phyloP scores from a whole-genome alignment of 2,797 vertebrate genomes.

The Octomys mimax region DNA sequence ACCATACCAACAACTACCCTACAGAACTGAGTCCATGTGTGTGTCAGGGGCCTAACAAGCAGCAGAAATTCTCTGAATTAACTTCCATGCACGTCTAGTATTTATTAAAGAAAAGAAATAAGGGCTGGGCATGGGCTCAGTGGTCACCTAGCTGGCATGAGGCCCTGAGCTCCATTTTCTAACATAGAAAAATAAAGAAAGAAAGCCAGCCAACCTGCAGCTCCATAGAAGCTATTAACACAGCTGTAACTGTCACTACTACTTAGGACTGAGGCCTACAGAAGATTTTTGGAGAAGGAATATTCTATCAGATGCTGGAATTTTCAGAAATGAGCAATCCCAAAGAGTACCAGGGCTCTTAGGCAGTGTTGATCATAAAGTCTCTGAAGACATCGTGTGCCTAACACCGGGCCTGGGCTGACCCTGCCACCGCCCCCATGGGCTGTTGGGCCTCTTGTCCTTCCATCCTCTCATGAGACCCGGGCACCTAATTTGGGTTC shows the following conservation, averaged over 20 bases:
- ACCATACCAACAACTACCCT: background rate
- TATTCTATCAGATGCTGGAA: background rate
- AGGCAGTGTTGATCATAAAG: background rate
- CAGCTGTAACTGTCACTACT: background rate
- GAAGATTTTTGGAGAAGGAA: background rate
- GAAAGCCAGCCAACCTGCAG: background rate
- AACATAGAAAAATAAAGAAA: background rate
- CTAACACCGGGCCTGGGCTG: no score
- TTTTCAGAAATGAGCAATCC: background rate
- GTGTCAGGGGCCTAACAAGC: background rate
- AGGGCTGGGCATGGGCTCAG: background rate
- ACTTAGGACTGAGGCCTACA: background rate
- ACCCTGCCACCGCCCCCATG: background rate
- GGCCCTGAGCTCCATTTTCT: background rate
- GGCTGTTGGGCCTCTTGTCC: background rate
- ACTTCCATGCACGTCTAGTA: no score
- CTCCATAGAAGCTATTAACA: background rate
- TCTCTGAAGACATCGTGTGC: background rate
- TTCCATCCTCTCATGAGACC: background rate
- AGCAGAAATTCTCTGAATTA: background rate
- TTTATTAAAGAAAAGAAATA: background rate
- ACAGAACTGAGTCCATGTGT: background rate
- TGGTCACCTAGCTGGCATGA: no score
- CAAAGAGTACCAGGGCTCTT: background rate
- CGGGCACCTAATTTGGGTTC: background rate